Base-by-base conservation (phyloP, 2,888 invertebrate genomes). In the Deilephila elpenor region DNA sequence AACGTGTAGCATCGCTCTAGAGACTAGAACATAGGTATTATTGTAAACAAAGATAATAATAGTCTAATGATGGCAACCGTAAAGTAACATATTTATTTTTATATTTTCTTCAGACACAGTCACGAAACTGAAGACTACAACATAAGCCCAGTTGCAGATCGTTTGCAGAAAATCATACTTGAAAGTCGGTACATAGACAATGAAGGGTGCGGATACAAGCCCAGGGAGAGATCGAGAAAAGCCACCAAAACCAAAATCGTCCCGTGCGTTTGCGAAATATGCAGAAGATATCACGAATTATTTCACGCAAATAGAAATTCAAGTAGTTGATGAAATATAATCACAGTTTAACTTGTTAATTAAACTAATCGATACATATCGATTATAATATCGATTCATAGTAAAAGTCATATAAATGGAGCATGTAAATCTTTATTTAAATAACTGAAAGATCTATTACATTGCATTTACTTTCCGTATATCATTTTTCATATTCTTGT, bases 181-280 rank as follows among this genome's bases (percentile, higher is more conserved):
- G 90, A 92, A 75, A 93, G 93, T 74, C 83, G 87, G 0, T 92
- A 87, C 78, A 88, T 94, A 6, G 88, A 91, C 20, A 79, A 83
- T 0, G 77, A 82, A 44, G 72, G 77, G 56, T 59, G 59, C 71
- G n/a, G 70, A 76, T 6, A 75, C 17, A 67, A 51, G 34, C 53
- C 44, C 0, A 75, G 72, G 4, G 73, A 78, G 0, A 78, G 74
- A 25, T 7, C 60, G 0, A 79, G 76, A 17, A 77, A 79, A 73
- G 61, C 73, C 34, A 72, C 53, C 4, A 76, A 75, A 19, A 72
- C 77, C 0, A 82, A 81, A 56, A 70, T 83, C 5, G 72, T 74
- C 0, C 91, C 93, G 1, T 94, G 94, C 75, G 80, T 91, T 6
- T 94, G 94, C 72, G 91, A 93, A 71, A 94, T 94, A 61, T 94